Conservation (phyloP, 2,888 invertebrate genomes). For the Sminthurinus aureus region DNA sequence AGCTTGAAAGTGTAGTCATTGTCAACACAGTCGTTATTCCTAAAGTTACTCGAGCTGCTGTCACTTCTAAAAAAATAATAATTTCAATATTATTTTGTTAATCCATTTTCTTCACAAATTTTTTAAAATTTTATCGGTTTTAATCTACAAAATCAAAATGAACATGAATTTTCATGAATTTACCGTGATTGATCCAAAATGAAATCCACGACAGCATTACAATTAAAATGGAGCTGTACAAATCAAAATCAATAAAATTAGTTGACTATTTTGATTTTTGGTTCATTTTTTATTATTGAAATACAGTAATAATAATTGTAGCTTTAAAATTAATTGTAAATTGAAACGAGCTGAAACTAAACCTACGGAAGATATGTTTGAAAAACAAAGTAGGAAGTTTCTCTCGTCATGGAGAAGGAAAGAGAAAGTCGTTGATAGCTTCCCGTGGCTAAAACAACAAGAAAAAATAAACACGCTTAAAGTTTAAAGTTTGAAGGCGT, state of each 20-base stretch:
- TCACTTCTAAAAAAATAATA: conserved; percentile 7
- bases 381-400: conserved; percentile 70
- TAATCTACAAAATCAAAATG: too few species aligned
- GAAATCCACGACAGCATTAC: conserved; percentile 68
- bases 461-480: too few species aligned
- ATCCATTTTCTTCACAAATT: too few species aligned
- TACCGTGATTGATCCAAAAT: conserved; percentile 37
- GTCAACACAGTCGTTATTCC: conserved; percentile 70
- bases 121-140: too few species aligned
- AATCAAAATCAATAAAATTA: conserved; percentile 60
- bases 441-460: conserved; percentile 64
- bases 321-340: too few species aligned
- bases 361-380: conserved; percentile 65
- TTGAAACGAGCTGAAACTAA: not conserved
- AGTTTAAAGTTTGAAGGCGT: too few species aligned
- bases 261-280: conserved; percentile 63
- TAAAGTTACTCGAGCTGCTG: conserved; percentile 68
- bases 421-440: conserved; percentile 68
- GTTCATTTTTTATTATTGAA: too few species aligned
- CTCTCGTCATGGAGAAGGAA: conserved; percentile 67
- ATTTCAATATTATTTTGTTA: too few species aligned
- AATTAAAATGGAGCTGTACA: conserved; percentile 66
- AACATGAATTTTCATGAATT: too few species aligned
- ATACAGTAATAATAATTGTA: too few species aligned
- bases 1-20: conserved; percentile 67